Evolutionary conservation across 2,113 vertebrate genomes (phyloP), one percentile per base, ranked within the genome.

Genomic region (Gallinago undulata): DNA sequence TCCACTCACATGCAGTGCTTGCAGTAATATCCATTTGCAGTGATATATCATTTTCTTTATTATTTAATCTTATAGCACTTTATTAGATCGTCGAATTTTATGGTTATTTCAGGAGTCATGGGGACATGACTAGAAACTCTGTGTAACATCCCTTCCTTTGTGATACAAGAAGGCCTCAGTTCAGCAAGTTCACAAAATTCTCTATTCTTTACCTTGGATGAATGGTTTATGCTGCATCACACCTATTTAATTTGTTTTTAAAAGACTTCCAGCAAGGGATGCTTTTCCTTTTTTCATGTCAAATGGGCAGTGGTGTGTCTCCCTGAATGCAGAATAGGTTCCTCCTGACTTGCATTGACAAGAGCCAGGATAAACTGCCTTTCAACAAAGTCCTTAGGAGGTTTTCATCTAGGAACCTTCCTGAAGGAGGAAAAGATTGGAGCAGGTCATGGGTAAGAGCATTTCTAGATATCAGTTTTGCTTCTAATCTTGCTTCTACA

Each of bases 41-140:
- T 50, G 50, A 93, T 93, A 62, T n/a, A 88, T 95, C 0, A 70
- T 93, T 94, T 93, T 92, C 63, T 88, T 79, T 77, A 90, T 86
- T 92, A 86, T 94, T 94, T 90, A 93, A 84, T 89, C 88, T 92
- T 72, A 81, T 63, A 77, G 72, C 27, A 59, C 55, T 93, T 93
- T 95, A 93, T 97, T 95, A 95, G 45, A 37, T 73, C 37, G 63
- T 86, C 2, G 8, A 48, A 43, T 94, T 94, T 87, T 92, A 74
- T 86, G 64, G 31, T 77, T 84, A 31, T 94, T 92, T 59, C 82
- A 80, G 55, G 64, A 31, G 24, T 84, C 80, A 31, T 51, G 18
- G 28, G 11, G 37, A 80, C 79, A 92, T 66, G 86, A 86, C 50
- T 73, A 57, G 90, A 93, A 96, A 84, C 17, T 27, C 0, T 53